Evolutionary conservation across 2,113 vertebrate species (phyloP).

Genomic region (Platichthys stellatus): DNA sequence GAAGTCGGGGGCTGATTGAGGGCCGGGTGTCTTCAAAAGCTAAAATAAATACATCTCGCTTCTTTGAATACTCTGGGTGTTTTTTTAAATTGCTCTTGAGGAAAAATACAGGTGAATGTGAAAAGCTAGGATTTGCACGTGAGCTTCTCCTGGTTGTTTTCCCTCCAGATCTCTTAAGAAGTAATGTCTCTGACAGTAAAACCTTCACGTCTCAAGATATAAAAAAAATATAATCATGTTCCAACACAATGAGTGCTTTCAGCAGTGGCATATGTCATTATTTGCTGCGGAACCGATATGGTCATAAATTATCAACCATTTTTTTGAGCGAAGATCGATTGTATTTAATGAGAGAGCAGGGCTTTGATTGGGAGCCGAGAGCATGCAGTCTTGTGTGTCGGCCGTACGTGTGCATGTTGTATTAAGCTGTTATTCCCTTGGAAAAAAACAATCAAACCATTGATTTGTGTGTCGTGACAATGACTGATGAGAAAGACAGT

Average conservation of each 20-base stretch:
- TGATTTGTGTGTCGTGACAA: constrained; percentile 42
- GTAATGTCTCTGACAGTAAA: constrained; percentile 43
- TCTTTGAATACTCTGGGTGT: constrained; percentile 38
- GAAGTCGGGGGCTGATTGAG: constrained; percentile 63
- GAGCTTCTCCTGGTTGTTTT: constrained; percentile 9
- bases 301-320: constrained; percentile 46
- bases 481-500: constrained; percentile 36
- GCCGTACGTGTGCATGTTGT: neutral
- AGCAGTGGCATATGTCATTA: constrained; percentile 36
- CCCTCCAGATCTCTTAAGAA: constrained; percentile 37
- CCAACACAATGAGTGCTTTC: constrained; percentile 28
- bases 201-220: constrained; percentile 12
- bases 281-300: constrained; percentile 45
- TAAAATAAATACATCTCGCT: constrained; percentile 1
- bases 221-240: constrained; percentile 34
- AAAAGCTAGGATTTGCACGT: constrained; percentile 22
- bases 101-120: constrained; percentile 16
- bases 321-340: constrained; percentile 35
- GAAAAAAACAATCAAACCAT: constrained; percentile 24
- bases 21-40: constrained; percentile 59
- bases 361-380: constrained; percentile 22
- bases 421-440: constrained; percentile 7
- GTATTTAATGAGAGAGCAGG: constrained; percentile 46
- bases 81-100: constrained; percentile 40
- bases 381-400: neutral